A percentile compares a stretch with the other conserved stretches of the same genome.
Evolutionary conservation across 2,797 vertebrate genomes (phyloP).

Genomic region (Hypotaenidia philippensis): DNA sequence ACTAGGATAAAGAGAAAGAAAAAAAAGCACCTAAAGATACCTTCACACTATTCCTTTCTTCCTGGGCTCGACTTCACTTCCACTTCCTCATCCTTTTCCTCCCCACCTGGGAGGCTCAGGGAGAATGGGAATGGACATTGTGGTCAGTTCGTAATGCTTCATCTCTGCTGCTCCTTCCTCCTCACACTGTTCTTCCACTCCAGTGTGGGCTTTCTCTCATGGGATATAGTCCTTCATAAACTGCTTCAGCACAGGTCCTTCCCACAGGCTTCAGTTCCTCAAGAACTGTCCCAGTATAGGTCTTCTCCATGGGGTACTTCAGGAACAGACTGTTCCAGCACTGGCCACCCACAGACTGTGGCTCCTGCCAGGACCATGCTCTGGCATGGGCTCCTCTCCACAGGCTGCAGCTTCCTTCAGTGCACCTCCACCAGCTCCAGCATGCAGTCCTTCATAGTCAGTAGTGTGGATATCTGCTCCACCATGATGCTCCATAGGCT

Average conservation of each 20-base stretch:
- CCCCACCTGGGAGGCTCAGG: neutral
- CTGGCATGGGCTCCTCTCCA: neutral
- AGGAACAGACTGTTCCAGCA: neutral
- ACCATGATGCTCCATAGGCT: fast-evolving
- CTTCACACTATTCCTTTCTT: neutral
- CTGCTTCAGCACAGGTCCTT: neutral
- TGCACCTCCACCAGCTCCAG: neutral
- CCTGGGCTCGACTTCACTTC: neutral
- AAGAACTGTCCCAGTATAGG: neutral
- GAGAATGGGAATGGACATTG: neutral
- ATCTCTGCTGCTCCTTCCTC: neutral
- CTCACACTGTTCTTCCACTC: neutral
- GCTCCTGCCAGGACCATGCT: neutral
- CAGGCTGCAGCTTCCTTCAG: neutral
- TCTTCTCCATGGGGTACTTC: neutral
- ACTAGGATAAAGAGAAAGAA: neutral
- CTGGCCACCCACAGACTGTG: neutral
- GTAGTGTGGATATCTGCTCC: neutral
- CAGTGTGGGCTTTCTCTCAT: neutral
- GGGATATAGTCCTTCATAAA: neutral
- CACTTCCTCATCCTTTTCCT: neutral
- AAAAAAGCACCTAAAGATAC: neutral
- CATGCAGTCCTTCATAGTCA: neutral
- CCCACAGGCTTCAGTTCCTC: neutral
- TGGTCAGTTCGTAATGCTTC: neutral